Evolutionary conservation across 37 sponge, comb jelly and placozoan species (phyloP).

Genomic region (Aphrocallistes beatrix): DNA sequence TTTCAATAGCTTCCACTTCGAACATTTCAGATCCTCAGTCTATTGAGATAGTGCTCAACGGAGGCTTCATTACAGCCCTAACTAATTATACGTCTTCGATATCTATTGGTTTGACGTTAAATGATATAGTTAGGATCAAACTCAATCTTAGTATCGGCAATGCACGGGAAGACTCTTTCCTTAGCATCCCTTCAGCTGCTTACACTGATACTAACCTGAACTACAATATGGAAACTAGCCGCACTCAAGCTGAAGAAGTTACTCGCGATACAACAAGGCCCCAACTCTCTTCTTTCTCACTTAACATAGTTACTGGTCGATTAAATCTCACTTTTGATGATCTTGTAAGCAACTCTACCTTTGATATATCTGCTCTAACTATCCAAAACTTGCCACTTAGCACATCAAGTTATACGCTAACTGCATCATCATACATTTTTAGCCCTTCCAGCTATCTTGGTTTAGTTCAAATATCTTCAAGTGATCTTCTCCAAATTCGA

Average conservation of each 20-base stretch:
- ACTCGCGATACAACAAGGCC: conserved; percentile 57
- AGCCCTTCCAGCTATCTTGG: conserved; percentile 46
- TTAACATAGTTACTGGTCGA: conserved; percentile 56
- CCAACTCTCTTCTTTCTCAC: conserved; percentile 37
- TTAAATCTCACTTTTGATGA: conserved; percentile 70
- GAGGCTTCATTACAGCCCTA: conserved; percentile 28
- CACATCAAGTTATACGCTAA: conserved; percentile 24
- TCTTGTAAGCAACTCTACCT: conserved; percentile 58
- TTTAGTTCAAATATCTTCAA: conserved; percentile 39
- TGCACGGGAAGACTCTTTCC: conserved; percentile 36
- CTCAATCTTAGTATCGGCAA: conserved; percentile 32
- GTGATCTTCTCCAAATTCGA: conserved; percentile 61
- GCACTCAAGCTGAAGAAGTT: conserved; percentile 28
- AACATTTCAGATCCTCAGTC: conserved; percentile 27
- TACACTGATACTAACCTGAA: conserved; percentile 38
- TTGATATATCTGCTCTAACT: conserved; percentile 53
- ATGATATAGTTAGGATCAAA: conserved; percentile 52
- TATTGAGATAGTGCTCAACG: conserved; percentile 18
- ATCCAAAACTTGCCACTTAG: conserved; percentile 43
- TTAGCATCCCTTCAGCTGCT: conserved; percentile 15
- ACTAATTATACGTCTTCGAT: conserved; percentile 23
- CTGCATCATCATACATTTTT: conserved; percentile 20
- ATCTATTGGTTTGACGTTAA: conserved; percentile 23
- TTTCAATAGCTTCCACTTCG: conserved; percentile 24
- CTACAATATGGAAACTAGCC: neutral